phyloP scores from a whole-genome alignment of 1,140 invertebrate genomes.

The Hycleus cichorii region DNA sequence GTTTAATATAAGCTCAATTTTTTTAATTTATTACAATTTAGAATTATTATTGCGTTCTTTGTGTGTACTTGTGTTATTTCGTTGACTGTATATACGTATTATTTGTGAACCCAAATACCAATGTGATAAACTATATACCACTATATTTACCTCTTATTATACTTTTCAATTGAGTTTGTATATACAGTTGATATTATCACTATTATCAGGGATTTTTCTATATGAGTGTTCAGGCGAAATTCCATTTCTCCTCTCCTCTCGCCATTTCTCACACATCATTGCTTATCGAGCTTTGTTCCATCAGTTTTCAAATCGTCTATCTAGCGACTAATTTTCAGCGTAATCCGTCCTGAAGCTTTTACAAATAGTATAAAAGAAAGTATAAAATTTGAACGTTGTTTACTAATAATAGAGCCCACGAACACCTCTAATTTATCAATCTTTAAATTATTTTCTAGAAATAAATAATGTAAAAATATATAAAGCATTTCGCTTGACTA shows the following conservation, averaged over 20 bases:
- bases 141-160: constrained; percentile 2
- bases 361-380: neutral
- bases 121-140: neutral
- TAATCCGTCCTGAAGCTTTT: constrained; percentile 11
- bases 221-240: neutral
- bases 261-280: neutral
- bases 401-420: no score
- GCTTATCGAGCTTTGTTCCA: neutral
- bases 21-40: constrained; percentile 6
- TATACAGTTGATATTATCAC: constrained; percentile 13
- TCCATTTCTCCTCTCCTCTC: neutral
- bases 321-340: constrained; percentile 10
- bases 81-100: constrained; percentile 14
- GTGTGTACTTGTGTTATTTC: no score
- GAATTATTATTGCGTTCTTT: no score
- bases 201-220: constrained; percentile 11
- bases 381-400: no score
- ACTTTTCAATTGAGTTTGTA: constrained; percentile 5
- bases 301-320: neutral
- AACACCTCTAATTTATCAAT: no score
- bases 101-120: neutral
- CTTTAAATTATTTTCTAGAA: no score
- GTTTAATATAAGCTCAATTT: constrained; percentile 8
- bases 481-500: no score
- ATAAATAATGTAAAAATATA: no score